These are phyloP conservation scores for Percina caprodes DNA, from an alignment of 2,113 vertebrate species.

Conservation along the genomic window DNA sequence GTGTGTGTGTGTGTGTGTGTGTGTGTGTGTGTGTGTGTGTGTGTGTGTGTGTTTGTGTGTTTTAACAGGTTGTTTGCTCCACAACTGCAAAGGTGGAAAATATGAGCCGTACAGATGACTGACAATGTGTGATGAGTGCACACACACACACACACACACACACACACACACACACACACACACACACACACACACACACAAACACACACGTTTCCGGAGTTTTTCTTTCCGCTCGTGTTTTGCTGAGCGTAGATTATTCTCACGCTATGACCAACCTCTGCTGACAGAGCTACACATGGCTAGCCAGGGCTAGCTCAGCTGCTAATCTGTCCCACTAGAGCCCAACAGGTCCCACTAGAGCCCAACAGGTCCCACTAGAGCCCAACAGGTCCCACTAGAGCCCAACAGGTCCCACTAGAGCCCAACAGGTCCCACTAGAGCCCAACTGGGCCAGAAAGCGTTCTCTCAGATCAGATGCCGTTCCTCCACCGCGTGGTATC, in stretches of 20 bases:
- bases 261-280: conserved; percentile 16
- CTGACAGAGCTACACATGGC: conserved; percentile 31
- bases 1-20: too few species aligned
- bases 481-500: too few species aligned
- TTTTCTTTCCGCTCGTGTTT: conserved; percentile 21
- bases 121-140: conserved; percentile 50
- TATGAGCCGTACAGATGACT: conserved; percentile 49
- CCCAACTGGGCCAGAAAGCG: too few species aligned
- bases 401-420: too few species aligned
- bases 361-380: too few species aligned
- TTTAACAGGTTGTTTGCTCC: conserved; percentile 68
- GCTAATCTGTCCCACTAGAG: conserved; percentile 3
- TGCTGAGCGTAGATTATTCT: conserved; percentile 47
- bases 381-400: too few species aligned
- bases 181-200: conserved; percentile 29
- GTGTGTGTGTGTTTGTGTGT: conserved; percentile 25
- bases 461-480: too few species aligned
- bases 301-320: neutral
- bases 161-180: conserved; percentile 24
- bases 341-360: too few species aligned
- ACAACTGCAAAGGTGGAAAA: conserved; percentile 66
- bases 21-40: too few species aligned
- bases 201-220: neutral
- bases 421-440: too few species aligned
- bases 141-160: conserved; percentile 19